Conservation (phyloP, 2,113 vertebrate species). For the Glareola pratincola region DNA sequence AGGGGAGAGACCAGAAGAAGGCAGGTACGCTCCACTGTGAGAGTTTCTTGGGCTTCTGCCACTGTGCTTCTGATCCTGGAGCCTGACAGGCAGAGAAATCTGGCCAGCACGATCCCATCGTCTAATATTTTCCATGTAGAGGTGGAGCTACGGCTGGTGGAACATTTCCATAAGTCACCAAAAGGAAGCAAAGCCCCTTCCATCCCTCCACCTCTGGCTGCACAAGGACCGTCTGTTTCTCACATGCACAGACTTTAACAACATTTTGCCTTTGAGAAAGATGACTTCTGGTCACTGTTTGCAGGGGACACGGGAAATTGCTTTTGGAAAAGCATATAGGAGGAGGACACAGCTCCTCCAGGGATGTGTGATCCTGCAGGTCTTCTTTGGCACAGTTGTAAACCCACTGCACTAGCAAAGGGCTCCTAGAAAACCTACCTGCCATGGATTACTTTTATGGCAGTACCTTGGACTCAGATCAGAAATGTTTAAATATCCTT, state of each 20-base stretch:
- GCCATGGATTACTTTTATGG: not conserved
- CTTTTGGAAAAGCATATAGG: not conserved
- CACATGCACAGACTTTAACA: fast-evolving
- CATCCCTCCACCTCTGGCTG: not conserved
- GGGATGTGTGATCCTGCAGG: not conserved
- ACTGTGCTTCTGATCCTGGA: slow-evolving; percentile 56
- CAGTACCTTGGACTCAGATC: not conserved
- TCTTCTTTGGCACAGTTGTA: not conserved
- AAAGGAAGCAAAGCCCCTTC: slow-evolving; percentile 11
- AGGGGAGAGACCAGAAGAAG: not conserved
- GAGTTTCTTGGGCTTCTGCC: slow-evolving; percentile 49
- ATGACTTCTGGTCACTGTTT: not conserved
- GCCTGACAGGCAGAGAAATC: slow-evolving; percentile 39
- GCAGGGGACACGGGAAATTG: not conserved
- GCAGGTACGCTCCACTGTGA: not conserved
- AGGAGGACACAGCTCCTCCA: not conserved
- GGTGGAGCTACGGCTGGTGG: not conserved
- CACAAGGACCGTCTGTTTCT: slow-evolving; percentile 25
- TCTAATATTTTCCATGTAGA: slow-evolving; percentile 60
- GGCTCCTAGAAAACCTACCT: not conserved
- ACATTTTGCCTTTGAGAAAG: not conserved
- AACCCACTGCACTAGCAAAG: not conserved
- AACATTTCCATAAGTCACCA: not conserved
- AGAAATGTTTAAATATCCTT: not conserved
- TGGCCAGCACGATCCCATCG: not conserved